phyloP scores from a whole-genome alignment of 2,113 vertebrate genomes.

The Eolophus roseicapilla region DNA sequence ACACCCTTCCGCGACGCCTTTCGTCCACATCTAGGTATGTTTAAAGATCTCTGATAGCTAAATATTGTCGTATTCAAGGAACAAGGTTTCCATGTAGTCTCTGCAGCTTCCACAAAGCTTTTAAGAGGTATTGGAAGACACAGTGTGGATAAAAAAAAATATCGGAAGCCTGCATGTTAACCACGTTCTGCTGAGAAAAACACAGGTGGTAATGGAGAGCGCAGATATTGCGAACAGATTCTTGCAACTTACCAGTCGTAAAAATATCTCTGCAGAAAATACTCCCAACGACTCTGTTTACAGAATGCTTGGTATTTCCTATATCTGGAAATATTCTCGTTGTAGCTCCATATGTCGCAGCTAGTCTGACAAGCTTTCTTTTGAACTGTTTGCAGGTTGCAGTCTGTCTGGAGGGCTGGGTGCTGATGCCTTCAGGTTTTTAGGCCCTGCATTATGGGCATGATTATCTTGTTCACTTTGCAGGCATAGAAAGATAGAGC shows the following conservation, averaged over 20 bases:
- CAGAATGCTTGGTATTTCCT: conserved; percentile 68
- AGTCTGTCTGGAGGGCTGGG: conserved; percentile 63
- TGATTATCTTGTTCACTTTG: conserved; percentile 63
- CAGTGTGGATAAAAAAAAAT: background rate
- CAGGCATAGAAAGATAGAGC: background rate
- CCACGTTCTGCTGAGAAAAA: conserved; percentile 22
- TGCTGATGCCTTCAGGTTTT: conserved; percentile 65
- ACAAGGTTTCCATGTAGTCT: background rate
- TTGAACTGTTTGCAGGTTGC: conserved; percentile 62
- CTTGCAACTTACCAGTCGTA: conserved; percentile 48
- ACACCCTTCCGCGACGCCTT: rapidly evolving
- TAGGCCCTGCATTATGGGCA: conserved; percentile 39
- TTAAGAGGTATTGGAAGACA: background rate
- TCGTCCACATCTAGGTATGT: rapidly evolving
- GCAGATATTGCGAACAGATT: conserved; percentile 49
- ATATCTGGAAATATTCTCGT: conserved; percentile 56
- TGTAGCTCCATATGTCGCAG: conserved; percentile 59
- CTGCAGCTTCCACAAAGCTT: background rate
- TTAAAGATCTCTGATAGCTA: background rate
- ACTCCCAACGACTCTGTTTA: conserved; percentile 51
- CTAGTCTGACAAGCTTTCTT: conserved; percentile 61
- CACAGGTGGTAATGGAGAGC: conserved; percentile 23
- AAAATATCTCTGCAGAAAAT: conserved; percentile 58
- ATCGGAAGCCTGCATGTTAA: background rate
- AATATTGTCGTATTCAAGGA: background rate